Percentiles rank a stretch among this genome's conserved stretches.
Evolutionary conservation across 2,888 invertebrate species (phyloP).

Genomic region (Phaedon cochleariae): DNA sequence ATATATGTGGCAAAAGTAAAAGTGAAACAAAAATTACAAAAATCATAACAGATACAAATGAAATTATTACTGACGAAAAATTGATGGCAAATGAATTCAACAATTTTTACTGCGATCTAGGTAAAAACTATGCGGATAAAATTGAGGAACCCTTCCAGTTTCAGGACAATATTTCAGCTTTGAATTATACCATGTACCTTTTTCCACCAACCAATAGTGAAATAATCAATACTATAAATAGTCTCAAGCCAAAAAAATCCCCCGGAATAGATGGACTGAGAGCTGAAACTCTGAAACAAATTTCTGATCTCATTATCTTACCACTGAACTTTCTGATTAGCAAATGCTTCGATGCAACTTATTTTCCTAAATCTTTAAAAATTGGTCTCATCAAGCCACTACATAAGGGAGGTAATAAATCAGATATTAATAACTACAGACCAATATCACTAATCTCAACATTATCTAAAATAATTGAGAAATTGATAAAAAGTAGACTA

Average conservation of each 20-base stretch:
- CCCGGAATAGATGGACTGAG: not conserved
- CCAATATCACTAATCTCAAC: conserved; percentile 6
- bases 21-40: not conserved
- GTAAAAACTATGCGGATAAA: conserved; percentile 2
- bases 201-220: not conserved
- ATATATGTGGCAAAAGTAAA: not conserved
- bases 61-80: not conserved
- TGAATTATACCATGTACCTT: not conserved
- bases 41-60: not conserved
- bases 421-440: not conserved
- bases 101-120: not conserved
- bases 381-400: not conserved
- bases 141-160: not conserved
- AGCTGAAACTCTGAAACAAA: not conserved
- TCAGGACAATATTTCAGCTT: not conserved
- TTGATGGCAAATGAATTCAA: not conserved
- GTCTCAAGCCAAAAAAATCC: not conserved
- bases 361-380: conserved; percentile 4
- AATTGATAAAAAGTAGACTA: not conserved
- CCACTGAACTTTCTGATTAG: not conserved
- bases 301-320: not conserved
- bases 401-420: not conserved
- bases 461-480: not conserved
- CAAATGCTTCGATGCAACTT: not conserved
- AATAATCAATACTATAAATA: not conserved